Evolutionary conservation across 2,113 vertebrate species (phyloP).

Genomic region (Serilophus lunatus): DNA sequence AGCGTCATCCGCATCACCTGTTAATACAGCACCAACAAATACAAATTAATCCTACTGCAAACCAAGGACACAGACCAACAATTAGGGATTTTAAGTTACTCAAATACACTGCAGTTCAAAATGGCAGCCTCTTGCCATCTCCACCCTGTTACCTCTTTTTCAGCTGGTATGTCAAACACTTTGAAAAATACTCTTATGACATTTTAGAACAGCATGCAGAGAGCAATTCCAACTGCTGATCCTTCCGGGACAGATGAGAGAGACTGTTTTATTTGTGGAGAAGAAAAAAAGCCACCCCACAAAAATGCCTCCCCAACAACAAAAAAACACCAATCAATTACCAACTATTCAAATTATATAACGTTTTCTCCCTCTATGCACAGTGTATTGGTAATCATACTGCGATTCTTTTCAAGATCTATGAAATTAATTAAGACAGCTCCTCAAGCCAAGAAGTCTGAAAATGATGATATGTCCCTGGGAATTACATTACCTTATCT

Average conservation of each 20-base stretch:
- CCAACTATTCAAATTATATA: background rate
- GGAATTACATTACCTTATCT: background rate
- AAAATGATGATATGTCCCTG: background rate
- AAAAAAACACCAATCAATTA: background rate
- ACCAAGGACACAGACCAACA: background rate
- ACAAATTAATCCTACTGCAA: background rate
- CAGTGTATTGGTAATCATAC: background rate
- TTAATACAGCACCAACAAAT: background rate
- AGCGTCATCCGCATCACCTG: constrained; percentile 86
- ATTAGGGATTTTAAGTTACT: background rate
- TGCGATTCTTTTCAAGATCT: background rate
- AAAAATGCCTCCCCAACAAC: background rate
- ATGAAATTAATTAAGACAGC: background rate
- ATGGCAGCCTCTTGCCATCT: background rate
- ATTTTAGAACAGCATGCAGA: background rate
- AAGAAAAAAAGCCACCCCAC: background rate
- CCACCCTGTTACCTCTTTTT: background rate
- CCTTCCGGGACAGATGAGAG: background rate
- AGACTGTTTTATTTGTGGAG: fast-evolving
- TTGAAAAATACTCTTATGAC: background rate
- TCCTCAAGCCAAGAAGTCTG: background rate
- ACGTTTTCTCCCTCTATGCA: background rate
- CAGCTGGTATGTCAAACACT: background rate
- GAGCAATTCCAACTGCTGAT: background rate
- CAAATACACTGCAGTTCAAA: background rate